Conservation (phyloP, 2,113 vertebrate species). For the Eonycteris spelaea region DNA sequence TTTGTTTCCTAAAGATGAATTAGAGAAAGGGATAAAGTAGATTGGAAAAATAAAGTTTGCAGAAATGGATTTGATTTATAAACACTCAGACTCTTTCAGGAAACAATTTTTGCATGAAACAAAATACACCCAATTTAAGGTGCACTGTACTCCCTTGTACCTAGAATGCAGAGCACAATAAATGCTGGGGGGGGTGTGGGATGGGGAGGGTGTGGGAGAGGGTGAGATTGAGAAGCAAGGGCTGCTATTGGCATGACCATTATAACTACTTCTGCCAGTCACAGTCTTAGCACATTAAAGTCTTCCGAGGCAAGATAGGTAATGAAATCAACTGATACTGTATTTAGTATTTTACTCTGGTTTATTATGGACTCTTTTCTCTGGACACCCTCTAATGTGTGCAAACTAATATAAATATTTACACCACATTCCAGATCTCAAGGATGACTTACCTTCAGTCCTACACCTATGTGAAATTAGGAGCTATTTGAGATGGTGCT, state of each 20-base stretch:
- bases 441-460: background rate
- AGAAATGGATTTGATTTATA: background rate
- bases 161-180: background rate
- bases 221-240: background rate
- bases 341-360: conserved; percentile 33
- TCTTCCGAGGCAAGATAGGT: conserved; percentile 43
- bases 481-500: background rate
- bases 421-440: background rate
- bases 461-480: background rate
- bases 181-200: too few relatives aligned
- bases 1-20: background rate
- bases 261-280: conserved; percentile 44
- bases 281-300: conserved; percentile 50
- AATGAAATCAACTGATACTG: conserved; percentile 49
- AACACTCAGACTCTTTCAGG: background rate
- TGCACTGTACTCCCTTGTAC: background rate
- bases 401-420: conserved; percentile 63
- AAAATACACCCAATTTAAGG: background rate
- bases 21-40: background rate
- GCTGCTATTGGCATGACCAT: background rate
- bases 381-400: conserved; percentile 1
- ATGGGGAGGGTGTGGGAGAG: background rate
- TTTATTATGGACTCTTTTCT: conserved; percentile 43
- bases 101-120: background rate
- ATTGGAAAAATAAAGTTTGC: background rate